These are phyloP conservation scores for Chalcosyrphus nemorum DNA, from an alignment of 2,888 invertebrate species.

Conservation along the genomic window DNA sequence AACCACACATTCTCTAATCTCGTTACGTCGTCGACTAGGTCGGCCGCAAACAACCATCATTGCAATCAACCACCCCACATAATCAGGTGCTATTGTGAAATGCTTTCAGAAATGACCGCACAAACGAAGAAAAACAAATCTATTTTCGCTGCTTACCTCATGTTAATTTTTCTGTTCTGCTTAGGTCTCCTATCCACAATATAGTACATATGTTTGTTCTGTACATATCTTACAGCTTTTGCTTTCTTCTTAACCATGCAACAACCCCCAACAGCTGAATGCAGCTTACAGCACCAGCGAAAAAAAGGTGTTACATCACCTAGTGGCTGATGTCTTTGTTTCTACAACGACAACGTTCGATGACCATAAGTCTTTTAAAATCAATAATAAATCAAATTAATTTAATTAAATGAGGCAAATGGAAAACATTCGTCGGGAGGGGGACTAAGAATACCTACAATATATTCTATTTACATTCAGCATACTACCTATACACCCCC, in stretches of 20 bases:
- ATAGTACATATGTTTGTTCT: background rate
- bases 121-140: conserved; percentile 30
- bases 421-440: background rate
- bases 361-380: conserved; percentile 64
- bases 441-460: conserved; percentile 26
- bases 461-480: conserved; percentile 30
- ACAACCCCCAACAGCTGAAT: conserved; percentile 24
- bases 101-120: conserved; percentile 50
- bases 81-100: conserved; percentile 43
- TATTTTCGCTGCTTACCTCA: conserved; percentile 69
- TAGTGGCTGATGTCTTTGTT: background rate
- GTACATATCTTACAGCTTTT: conserved; percentile 36
- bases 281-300: conserved; percentile 30
- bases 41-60: conserved; percentile 46
- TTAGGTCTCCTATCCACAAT: background rate
- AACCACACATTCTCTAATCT: conserved; percentile 8
- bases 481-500: background rate
- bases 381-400: conserved; percentile 71
- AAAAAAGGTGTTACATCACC: conserved; percentile 54
- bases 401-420: conserved; percentile 60
- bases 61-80: conserved; percentile 17
- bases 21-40: conserved; percentile 9
- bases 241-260: conserved; percentile 39
- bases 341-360: conserved; percentile 24
- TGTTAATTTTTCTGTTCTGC: conserved; percentile 33